A percentile compares a stretch with the other conserved stretches of the same genome.
phyloP scores from a whole-genome alignment of 2,113 vertebrate species.

The Syngnathus typhle region DNA sequence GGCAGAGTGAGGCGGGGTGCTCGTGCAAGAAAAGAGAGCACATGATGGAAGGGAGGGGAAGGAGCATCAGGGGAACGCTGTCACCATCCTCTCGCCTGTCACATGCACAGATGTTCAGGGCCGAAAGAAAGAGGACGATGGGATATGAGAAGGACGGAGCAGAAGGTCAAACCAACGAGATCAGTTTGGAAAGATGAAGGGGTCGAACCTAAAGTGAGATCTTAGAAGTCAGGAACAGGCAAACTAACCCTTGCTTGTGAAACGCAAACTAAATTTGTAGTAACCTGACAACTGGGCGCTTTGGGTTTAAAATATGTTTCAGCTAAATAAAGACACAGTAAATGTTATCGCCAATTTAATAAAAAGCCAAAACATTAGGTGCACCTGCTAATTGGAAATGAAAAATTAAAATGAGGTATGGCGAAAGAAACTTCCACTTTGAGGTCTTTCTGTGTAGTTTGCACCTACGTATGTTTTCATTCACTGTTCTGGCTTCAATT shows the following conservation, averaged over 20 bases:
- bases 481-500: too few species aligned
- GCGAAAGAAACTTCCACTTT: too few species aligned
- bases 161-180: slow-evolving; percentile 52
- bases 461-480: too few species aligned
- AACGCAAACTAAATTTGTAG: too few species aligned
- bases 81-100: slow-evolving; percentile 57
- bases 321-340: too few species aligned
- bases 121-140: slow-evolving; percentile 36
- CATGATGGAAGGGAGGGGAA: slow-evolving; percentile 17
- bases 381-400: too few species aligned
- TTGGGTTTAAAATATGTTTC: too few species aligned
- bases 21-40: neutral
- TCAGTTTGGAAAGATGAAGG: slow-evolving; percentile 20
- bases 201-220: slow-evolving; percentile 10
- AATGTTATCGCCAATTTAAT: too few species aligned
- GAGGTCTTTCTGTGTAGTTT: too few species aligned
- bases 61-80: slow-evolving; percentile 44
- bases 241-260: neutral
- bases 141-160: slow-evolving; percentile 28
- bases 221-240: neutral
- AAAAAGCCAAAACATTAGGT: too few species aligned
- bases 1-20: slow-evolving; percentile 15
- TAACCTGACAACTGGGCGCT: too few species aligned
- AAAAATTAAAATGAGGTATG: too few species aligned
- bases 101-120: slow-evolving; percentile 67